Base-by-base conservation (phyloP, 2,888 invertebrate species). In the Electrophaes corylata region DNA sequence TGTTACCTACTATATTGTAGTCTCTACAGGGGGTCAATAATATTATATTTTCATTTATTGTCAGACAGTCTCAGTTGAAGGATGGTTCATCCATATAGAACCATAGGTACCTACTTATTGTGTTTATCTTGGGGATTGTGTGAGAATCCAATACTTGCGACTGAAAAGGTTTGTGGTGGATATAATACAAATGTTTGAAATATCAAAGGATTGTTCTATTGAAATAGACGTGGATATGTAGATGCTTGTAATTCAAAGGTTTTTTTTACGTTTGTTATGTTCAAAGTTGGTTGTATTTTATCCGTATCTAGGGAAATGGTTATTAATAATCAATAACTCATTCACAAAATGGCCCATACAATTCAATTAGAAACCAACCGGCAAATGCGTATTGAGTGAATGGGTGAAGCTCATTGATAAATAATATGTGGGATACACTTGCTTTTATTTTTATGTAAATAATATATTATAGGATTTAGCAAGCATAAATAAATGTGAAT, bases 51-150 rank as follows among this genome's bases (percentile, higher is more conserved):
- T 31, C 31, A 14, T 16, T 23, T 8, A 31, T 10, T 29, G 45
- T n/a, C n/a, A 31, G 18, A 19, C 47, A 35, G 8, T 23, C 26
- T 44, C 18, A 16, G n/a, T 4, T 35, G 10, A 10, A 51, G 2
- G 5, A 35, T 35, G 37, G 31, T 51, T 20, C 14, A 31, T 41
- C 14, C 35, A 8, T 44, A 33, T 43, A 51, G 35, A 35, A 51
- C 33, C 31, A 10, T 16, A 44, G 37, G 16, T 14, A 37, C 18
- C 10, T 45, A 43, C 26, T 20, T 33, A 44, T 37, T 35, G 51
- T 51, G 14, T 44, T 44, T 51, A 43, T 44, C 35, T 35, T 16
- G 35, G 43, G 51, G 35, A 23, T 51, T 44, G 43, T 51, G 51
- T 35, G 35, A 23, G 18, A 43, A 44, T 37, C 41, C 37, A 37